Evolutionary conservation across 2,888 invertebrate genomes (phyloP).

Genomic region (Oligia latruncula): DNA sequence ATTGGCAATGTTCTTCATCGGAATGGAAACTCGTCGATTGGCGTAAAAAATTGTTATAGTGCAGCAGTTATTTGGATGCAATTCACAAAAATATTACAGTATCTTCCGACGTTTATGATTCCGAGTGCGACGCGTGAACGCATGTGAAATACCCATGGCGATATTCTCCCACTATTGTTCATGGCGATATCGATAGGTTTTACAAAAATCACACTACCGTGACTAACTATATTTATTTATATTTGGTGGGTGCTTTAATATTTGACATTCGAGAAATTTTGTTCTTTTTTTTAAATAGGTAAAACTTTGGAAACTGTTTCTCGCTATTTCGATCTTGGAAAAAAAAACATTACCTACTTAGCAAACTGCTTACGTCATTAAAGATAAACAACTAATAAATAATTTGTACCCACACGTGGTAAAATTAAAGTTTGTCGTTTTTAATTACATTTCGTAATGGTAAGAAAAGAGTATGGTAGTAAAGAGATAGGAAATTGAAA

Average conservation of each 20-base stretch:
- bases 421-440: background rate
- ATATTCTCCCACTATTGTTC: constrained; percentile 3
- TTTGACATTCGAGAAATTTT: background rate
- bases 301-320: no score
- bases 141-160: background rate
- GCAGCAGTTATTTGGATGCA: background rate
- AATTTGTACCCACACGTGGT: no score
- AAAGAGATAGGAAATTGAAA: no score
- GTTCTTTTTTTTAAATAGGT: background rate
- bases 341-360: no score
- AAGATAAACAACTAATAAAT: no score
- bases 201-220: background rate
- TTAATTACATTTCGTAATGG: background rate
- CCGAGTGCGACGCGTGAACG: background rate
- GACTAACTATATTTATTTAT: background rate
- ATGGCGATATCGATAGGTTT: background rate
- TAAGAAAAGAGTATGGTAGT: no score
- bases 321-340: background rate
- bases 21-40: background rate
- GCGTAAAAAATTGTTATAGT: background rate
- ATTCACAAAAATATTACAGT: background rate
- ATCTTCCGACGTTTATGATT: background rate
- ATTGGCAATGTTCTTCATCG: background rate
- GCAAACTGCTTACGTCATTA: background rate
- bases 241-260: background rate